Conservation (phyloP, 2,113 vertebrate species). For the Ancistrus triradiatus region DNA sequence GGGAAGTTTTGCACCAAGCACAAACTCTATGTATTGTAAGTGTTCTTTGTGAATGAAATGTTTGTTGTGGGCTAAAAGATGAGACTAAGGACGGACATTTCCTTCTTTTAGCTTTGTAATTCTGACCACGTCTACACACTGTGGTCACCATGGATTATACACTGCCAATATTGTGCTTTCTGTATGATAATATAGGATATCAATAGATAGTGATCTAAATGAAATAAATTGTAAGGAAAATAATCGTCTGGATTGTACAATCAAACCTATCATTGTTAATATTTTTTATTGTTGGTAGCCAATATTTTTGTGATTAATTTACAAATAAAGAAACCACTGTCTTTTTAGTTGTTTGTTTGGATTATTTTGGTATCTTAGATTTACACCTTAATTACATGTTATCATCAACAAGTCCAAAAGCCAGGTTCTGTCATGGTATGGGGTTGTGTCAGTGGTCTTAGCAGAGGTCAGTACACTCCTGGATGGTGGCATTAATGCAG, state of each 20-base stretch:
- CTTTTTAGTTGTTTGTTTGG: constrained; percentile 40
- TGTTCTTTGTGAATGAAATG: constrained; percentile 20
- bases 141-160: constrained; percentile 39
- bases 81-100: constrained; percentile 9
- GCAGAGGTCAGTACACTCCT: no score
- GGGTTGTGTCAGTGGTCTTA: no score
- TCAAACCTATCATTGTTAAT: constrained; percentile 55
- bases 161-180: constrained; percentile 54
- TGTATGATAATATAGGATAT: constrained; percentile 54
- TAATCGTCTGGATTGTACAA: constrained; percentile 55
- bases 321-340: constrained; percentile 59
- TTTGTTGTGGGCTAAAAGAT: constrained; percentile 17
- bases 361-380: neutral
- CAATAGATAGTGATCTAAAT: constrained; percentile 41
- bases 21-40: constrained; percentile 31
- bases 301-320: constrained; percentile 63
- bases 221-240: constrained; percentile 48
- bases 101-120: neutral
- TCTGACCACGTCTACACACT: constrained; percentile 5
- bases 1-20: constrained; percentile 43
- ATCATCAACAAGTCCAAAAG: no score
- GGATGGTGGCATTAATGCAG: no score
- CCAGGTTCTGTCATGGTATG: no score
- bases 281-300: constrained; percentile 59
- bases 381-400: no score